Conservation (phyloP, 2,113 vertebrate genomes). For the Pampusana beccarii region DNA sequence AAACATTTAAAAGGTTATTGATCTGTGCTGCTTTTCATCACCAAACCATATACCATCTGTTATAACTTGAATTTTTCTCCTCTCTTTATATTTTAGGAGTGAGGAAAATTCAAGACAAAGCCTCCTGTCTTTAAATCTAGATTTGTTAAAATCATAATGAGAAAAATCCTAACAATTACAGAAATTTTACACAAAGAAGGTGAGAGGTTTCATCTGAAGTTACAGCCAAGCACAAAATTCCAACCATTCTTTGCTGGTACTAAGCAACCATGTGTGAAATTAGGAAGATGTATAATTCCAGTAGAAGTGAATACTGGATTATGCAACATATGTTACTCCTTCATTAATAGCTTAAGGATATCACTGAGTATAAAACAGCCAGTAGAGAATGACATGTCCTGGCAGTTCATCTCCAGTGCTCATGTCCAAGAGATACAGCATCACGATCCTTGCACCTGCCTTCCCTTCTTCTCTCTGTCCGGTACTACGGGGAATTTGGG, state of each 20-base stretch:
- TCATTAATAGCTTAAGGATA: slow-evolving; percentile 3
- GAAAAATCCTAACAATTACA: not conserved
- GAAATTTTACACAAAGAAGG: not conserved
- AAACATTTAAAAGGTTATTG: not conserved
- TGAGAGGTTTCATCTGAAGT: not conserved
- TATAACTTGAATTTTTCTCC: not conserved
- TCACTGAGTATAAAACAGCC: not conserved
- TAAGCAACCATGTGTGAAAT: not conserved
- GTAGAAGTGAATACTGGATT: not conserved
- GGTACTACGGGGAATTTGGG: not conserved
- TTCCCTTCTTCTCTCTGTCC: not conserved
- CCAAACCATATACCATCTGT: not conserved
- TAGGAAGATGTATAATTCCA: not conserved
- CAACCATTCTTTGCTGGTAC: not conserved
- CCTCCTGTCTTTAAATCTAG: not conserved
- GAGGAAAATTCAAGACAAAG: not conserved
- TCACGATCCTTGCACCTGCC: not conserved
- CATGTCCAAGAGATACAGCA: not conserved
- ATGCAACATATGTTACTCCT: not conserved
- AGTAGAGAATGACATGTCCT: not conserved
- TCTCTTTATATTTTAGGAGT: not conserved
- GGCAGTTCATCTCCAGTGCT: not conserved
- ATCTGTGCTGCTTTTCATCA: not conserved
- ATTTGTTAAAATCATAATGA: not conserved
- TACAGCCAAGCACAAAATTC: not conserved